These are phyloP conservation scores for Platalea minor DNA, from an alignment of 2,797 vertebrate species.

Conservation along the genomic window DNA sequence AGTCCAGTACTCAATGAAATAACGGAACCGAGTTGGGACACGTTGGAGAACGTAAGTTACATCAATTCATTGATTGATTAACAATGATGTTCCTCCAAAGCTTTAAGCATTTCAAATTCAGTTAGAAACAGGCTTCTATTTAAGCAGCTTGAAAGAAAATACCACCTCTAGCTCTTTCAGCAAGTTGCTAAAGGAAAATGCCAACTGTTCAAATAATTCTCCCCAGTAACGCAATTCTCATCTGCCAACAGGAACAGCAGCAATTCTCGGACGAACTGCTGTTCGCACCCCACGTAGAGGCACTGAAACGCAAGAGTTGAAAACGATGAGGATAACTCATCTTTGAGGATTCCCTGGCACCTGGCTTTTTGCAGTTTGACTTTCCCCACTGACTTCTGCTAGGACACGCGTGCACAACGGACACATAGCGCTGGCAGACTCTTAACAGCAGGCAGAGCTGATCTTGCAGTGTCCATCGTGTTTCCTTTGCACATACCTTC, in stretches of 20 bases:
- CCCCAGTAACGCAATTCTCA: neutral
- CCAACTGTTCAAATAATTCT: neutral
- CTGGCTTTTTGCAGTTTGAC: accelerated
- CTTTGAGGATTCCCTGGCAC: neutral
- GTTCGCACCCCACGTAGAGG: neutral
- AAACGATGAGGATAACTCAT: neutral
- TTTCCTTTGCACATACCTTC: conserved; percentile 41
- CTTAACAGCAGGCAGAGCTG: accelerated
- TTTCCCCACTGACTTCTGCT: neutral
- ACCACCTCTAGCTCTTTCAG: neutral
- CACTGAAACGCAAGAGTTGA: accelerated
- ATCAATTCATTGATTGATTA: neutral
- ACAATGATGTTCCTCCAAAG: neutral
- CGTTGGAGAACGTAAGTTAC: accelerated
- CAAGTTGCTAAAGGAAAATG: neutral
- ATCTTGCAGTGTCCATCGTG: accelerated
- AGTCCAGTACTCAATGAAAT: neutral
- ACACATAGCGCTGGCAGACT: neutral
- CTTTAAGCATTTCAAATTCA: neutral
- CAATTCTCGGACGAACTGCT: neutral
- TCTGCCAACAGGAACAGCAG: neutral
- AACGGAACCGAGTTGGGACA: accelerated
- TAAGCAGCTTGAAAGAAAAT: neutral
- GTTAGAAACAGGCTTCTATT: neutral
- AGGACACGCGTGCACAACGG: accelerated